Evolutionary conservation across 2,888 invertebrate species (phyloP), one percentile per base, ranked within the genome.

Genomic region (Ischnus inquisitorius): DNA sequence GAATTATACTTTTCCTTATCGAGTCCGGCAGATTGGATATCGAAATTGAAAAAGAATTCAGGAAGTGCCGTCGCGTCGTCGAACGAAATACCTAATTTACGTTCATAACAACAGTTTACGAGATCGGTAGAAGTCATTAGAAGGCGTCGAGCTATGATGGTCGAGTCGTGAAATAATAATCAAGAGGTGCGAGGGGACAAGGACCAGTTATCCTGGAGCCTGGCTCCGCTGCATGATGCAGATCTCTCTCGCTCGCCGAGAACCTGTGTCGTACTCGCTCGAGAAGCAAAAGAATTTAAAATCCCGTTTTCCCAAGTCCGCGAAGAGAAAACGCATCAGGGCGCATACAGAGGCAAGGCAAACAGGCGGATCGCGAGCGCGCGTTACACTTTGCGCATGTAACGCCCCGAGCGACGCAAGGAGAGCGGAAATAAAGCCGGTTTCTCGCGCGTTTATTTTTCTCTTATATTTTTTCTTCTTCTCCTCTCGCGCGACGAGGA

Each of bases 341-440:
- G 43, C 64, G 54, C 16, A 25, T 28, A 25, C 16, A 28, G 39
- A 62, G 62, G 46, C 77, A 77, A 82, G 77, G 67, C 76, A 77
- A 77, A 72, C 82, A 46, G 72, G 60, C 28, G 67, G 43, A 46
- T 14, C 57, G 22, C 34, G 79, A 46, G 74, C 57, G 22, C 34
- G 79, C 57, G 74, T 67, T 57, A 72, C 74, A 68, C 74, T 67
- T 60, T 60, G 80, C 62, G 46, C 68, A 51, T 74, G 74, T 78
- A 79, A 78, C 51, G 78, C 82, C 74, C 62, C 68, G 74, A 79
- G 82, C 78, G 68, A 65, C 71, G 65, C 19, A 79, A 76, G 65
- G 76, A 72, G 83, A 83, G 19, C 83, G 83, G 83, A 83, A 79
- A 80, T 79, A 71, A 83, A 83, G 83, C 83, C 83, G 83, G 83